Evolutionary conservation across 2,113 vertebrate species (phyloP).

Genomic region (Antechinus stuartii): DNA sequence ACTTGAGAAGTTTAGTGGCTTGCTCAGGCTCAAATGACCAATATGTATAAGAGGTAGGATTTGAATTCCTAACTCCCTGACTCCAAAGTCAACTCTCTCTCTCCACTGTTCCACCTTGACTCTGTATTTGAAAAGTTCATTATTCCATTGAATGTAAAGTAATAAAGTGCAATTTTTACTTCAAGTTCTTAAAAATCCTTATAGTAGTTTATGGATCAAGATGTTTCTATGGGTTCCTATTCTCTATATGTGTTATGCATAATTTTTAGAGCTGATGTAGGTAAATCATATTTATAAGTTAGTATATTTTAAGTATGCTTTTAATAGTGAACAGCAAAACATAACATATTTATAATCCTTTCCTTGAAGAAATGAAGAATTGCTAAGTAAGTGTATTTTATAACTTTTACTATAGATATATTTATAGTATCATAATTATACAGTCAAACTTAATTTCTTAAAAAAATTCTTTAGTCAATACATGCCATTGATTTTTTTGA

Average conservation of each 20-base stretch:
- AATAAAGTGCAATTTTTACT: slow-evolving; percentile 27
- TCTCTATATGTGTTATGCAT: slow-evolving; percentile 3
- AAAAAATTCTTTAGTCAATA: slow-evolving; percentile 2
- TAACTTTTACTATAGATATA: neutral
- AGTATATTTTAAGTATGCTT: slow-evolving; percentile 9
- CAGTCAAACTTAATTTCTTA: slow-evolving; percentile 9
- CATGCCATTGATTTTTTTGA: neutral
- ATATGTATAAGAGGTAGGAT: neutral
- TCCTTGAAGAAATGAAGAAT: neutral
- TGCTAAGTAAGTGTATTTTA: neutral
- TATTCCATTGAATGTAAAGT: neutral
- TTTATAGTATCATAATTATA: neutral
- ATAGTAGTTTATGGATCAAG: slow-evolving; percentile 42
- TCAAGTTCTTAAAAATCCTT: slow-evolving; percentile 41
- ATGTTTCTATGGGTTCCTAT: neutral
- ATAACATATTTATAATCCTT: neutral
- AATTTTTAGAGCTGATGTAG: slow-evolving; percentile 34
- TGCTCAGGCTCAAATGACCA: neutral
- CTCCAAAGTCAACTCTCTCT: neutral
- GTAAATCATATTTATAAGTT: neutral
- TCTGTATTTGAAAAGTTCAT: neutral
- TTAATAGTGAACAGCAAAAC: neutral
- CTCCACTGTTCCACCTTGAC: neutral
- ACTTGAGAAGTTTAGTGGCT: neutral
- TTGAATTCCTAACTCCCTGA: neutral